Conservation (phyloP, 1,140 invertebrate genomes). For the Battus philenor region DNA sequence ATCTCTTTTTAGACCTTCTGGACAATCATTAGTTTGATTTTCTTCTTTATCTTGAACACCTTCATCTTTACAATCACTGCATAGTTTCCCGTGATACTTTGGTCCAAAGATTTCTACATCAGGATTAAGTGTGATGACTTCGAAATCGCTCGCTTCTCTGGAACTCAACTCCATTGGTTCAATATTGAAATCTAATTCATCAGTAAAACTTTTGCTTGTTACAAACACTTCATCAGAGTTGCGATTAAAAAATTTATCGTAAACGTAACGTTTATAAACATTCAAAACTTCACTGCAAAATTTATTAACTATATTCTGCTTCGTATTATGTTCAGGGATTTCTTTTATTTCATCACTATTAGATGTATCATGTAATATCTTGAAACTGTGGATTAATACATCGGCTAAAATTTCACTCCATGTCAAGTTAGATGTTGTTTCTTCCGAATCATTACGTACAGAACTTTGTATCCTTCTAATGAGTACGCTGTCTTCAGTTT, state of each 20-base stretch:
- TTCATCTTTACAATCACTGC: conserved; percentile 23
- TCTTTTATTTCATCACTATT: no score
- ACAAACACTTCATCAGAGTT: conserved; percentile 4
- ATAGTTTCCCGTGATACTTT: conserved; percentile 45
- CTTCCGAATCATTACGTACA: conserved; percentile 24
- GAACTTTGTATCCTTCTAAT: conserved; percentile 49
- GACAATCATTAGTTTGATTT: conserved; percentile 28
- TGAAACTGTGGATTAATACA: conserved; percentile 37
- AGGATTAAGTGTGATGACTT: conserved; percentile 15
- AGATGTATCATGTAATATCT: conserved; percentile 1
- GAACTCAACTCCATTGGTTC: conserved; percentile 17
- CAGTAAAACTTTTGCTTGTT: neutral
- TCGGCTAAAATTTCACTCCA: conserved; percentile 58
- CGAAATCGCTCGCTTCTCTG: conserved; percentile 4
- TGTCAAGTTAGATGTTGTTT: conserved; percentile 24
- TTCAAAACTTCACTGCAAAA: conserved; percentile 35
- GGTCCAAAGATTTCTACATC: conserved; percentile 56
- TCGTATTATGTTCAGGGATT: no score
- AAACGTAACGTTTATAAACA: conserved; percentile 43
- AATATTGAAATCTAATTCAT: neutral
- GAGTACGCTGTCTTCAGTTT: conserved; percentile 29
- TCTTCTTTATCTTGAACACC: conserved; percentile 18
- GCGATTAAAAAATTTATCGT: conserved; percentile 28
- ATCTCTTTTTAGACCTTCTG: conserved; percentile 32
- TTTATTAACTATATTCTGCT: conserved; percentile 25